Evolutionary conservation across 2,113 vertebrate species (phyloP).

Genomic region (Ascaphus truei): DNA sequence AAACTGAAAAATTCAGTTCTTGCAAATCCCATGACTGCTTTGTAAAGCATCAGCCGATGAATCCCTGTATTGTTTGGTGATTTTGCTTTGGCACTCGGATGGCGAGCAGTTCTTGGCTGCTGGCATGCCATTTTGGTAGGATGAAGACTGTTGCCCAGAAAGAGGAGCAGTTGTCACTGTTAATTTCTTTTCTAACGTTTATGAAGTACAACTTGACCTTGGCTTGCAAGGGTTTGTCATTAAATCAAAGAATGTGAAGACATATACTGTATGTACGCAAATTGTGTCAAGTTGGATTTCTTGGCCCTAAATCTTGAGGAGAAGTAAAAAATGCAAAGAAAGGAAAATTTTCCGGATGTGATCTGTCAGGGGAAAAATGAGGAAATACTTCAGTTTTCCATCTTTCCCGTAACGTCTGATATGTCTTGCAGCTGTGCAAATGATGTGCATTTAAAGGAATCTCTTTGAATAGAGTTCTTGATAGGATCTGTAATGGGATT

Average conservation of each 20-base stretch:
- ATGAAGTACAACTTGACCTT: slow-evolving; percentile 36
- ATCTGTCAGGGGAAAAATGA: neutral
- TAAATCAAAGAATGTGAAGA: neutral
- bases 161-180: too few relatives aligned
- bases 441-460: neutral
- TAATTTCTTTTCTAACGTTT: slow-evolving; percentile 29
- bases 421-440: slow-evolving; percentile 21
- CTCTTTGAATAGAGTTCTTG: neutral
- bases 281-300: neutral
- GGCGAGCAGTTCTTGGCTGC: slow-evolving; percentile 48
- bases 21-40: slow-evolving; percentile 55
- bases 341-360: neutral
- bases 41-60: slow-evolving; percentile 48
- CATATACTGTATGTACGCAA: too few relatives aligned
- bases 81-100: slow-evolving; percentile 49
- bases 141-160: too few relatives aligned
- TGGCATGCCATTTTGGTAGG: slow-evolving; percentile 40
- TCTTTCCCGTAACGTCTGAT: neutral
- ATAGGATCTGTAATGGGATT: neutral
- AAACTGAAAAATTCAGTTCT: slow-evolving; percentile 49
- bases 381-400: slow-evolving; percentile 23
- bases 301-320: neutral
- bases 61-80: slow-evolving; percentile 51
- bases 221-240: neutral
- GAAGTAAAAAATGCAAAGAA: neutral